Evolutionary conservation across 2,888 invertebrate genomes (phyloP), one percentile per base, ranked within the genome.

Genomic region (Pyrochroa serraticornis): DNA sequence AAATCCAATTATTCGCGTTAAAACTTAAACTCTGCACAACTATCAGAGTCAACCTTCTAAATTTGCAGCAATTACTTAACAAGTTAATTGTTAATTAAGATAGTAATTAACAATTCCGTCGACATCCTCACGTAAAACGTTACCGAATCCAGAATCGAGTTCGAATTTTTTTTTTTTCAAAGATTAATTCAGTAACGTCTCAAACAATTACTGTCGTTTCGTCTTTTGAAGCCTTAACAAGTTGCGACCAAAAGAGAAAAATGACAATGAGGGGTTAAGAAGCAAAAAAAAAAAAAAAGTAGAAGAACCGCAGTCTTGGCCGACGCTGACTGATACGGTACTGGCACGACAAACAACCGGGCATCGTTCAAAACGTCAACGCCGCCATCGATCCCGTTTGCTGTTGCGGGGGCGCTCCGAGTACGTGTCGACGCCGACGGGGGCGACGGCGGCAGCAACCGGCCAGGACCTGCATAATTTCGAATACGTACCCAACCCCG

Each of bases 291-390:
- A 63, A 56, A 59, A 53, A 64, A 68, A 64, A 61, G n/a, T n/a
- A n/a, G n/a, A 64, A 64, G 50, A 53, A 34, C 41, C 14, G 44
- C 48, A 43, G 48, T 46, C 36, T 5, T 49, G 43, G 22, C 35
- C 41, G 56, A 56, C 64, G 64, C 44, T 64, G 68, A 67, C 68
- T 64, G 67, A 69, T 69, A 70, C 70, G 62, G 60, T 64, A 61
- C 63, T 57, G 67, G 64, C 61, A 62, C 65, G 67, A 70, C 68
- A 66, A 71, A 71, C 67, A 67, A 66, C 63, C 50, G 64, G 63
- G 53, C 66, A 72, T 71, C 68, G 64, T 60, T 71, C 69, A 69
- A 68, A 67, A 64, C 68, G 71, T 70, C 69, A 67, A 58, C 71
- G 65, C 50, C 63, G 55, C 62, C 68, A 68, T 70, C 65, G 68